Evolutionary conservation across 2,113 vertebrate species (phyloP).

Genomic region (Myodes glareolus): DNA sequence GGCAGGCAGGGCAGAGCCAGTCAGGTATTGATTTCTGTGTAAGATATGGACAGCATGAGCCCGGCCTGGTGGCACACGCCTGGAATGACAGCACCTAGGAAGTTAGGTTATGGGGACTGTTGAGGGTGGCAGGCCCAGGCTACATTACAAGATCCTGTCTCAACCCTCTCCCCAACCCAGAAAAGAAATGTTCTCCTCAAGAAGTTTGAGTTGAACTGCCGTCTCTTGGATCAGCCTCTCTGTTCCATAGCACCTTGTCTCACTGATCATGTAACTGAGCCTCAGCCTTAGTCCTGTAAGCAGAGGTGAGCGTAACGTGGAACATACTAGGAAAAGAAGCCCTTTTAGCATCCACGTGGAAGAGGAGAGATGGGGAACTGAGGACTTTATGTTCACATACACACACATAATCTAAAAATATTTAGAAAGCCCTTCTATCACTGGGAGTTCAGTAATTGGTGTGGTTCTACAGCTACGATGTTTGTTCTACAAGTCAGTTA

Average conservation of each 20-base stretch:
- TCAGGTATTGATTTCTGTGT: neutral
- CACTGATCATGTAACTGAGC: fast-evolving
- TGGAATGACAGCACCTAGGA: neutral
- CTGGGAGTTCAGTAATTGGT: neutral
- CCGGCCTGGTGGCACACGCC: neutral
- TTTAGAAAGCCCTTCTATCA: neutral
- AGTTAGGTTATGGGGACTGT: neutral
- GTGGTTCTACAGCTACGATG: neutral
- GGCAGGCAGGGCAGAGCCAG: neutral
- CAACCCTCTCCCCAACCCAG: neutral
- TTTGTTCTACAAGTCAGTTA: neutral
- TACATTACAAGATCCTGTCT: neutral
- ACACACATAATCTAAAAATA: neutral
- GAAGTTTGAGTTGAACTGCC: neutral
- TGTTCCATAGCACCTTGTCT: neutral
- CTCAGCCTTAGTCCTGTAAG: neutral
- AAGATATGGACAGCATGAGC: neutral
- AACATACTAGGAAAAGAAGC: neutral
- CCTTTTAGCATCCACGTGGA: neutral
- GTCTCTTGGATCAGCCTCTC: neutral
- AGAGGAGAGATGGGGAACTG: neutral
- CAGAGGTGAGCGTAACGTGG: neutral
- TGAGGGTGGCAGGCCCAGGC: neutral
- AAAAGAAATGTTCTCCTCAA: neutral
- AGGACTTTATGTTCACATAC: neutral